Evolutionary conservation across 2,113 vertebrate genomes (phyloP).

Genomic region (Serinus canaria): DNA sequence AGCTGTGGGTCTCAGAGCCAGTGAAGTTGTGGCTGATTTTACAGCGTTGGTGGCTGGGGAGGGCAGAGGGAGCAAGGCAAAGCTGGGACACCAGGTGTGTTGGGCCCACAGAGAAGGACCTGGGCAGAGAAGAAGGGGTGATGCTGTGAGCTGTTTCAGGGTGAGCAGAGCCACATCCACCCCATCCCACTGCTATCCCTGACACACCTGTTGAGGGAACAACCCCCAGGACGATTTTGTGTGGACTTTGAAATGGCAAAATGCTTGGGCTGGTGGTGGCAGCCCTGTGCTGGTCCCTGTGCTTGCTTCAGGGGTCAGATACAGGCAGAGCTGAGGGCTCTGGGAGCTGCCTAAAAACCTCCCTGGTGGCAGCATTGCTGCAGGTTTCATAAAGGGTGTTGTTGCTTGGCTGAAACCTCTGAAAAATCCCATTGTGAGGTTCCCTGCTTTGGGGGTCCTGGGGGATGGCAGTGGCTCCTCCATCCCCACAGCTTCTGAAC

Average conservation of each 20-base stretch:
- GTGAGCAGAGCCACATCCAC: not conserved
- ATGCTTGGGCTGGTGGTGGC: fast-evolving
- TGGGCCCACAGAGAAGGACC: not conserved
- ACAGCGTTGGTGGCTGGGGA: not conserved
- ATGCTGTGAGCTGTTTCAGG: not conserved
- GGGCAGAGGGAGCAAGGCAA: too few relatives aligned
- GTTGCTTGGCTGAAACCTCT: not conserved
- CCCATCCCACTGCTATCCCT: fast-evolving
- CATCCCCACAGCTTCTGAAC: not conserved
- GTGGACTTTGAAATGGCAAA: not conserved
- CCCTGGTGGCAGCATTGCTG: fast-evolving
- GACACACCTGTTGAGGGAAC: not conserved
- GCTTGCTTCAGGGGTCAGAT: fast-evolving
- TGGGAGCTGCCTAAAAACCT: not conserved
- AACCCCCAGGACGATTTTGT: fast-evolving
- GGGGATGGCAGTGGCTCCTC: fast-evolving
- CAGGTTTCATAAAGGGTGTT: not conserved
- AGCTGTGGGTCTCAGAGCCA: not conserved
- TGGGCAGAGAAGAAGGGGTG: fast-evolving
- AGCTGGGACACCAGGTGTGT: not conserved
- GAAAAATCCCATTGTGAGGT: not conserved
- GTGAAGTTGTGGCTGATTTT: not conserved
- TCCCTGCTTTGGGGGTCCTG: not conserved
- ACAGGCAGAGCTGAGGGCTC: fast-evolving
- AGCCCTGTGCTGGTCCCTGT: fast-evolving